phyloP scores from a whole-genome alignment of 1,140 invertebrate species.

The Sminthurides bifidus region DNA sequence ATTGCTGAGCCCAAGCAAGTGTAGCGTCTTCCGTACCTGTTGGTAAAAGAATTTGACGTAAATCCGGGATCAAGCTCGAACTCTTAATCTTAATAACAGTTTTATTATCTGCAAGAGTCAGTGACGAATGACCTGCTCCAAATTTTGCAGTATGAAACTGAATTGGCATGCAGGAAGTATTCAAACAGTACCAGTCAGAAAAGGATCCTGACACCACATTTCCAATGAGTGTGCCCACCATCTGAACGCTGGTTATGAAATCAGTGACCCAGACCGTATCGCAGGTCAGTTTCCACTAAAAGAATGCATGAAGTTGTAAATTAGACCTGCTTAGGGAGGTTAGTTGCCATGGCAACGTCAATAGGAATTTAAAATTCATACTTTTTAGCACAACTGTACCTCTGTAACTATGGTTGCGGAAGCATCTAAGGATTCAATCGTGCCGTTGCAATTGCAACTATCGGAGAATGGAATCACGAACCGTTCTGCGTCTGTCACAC shows the following conservation, averaged over 20 bases:
- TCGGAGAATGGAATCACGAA: too few relatives aligned
- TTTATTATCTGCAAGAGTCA: too few relatives aligned
- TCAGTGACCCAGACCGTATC: constrained; percentile 11
- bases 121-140: not conserved
- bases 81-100: not conserved
- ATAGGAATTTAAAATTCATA: too few relatives aligned
- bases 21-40: constrained; percentile 12
- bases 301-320: not conserved
- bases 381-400: too few relatives aligned
- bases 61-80: not conserved
- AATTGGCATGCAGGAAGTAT: too few relatives aligned
- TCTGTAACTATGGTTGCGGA: too few relatives aligned
- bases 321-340: not conserved
- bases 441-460: too few relatives aligned
- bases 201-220: constrained; percentile 7
- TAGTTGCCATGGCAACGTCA: not conserved
- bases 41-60: not conserved
- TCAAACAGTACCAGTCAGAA: constrained; percentile 17
- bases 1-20: not conserved
- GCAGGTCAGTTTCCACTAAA: constrained; percentile 19
- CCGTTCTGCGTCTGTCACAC: too few relatives aligned
- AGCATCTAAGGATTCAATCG: too few relatives aligned
- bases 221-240: constrained; percentile 12
- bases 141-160: not conserved
- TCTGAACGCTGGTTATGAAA: constrained; percentile 17